These are phyloP conservation scores for Remorina albescens DNA, from an alignment of 2,797 vertebrate genomes.

Conservation along the genomic window DNA sequence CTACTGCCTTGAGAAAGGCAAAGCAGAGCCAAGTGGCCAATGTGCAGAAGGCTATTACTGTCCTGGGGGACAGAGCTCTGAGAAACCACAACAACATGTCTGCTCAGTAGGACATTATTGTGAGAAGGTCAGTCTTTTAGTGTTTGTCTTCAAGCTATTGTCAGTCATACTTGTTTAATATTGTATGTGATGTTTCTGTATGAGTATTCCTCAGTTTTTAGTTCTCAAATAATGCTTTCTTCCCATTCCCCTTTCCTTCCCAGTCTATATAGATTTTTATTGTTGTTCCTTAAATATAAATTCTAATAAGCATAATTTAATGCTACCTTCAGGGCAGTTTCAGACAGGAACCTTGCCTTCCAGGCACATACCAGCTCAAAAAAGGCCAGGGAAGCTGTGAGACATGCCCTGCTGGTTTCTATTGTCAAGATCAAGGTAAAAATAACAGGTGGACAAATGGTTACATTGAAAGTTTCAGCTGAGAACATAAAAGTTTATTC, in stretches of 20 bases:
- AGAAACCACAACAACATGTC: conserved; percentile 73
- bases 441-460: conserved; percentile 23
- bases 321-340: conserved; percentile 79
- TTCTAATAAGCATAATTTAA: conserved; percentile 37
- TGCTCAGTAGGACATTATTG: conserved; percentile 84
- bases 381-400: conserved; percentile 85
- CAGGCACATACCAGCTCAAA: conserved; percentile 86
- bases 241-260: conserved; percentile 5
- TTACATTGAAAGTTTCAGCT: not conserved
- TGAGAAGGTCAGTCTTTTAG: conserved; percentile 75
- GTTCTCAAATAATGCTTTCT: conserved; percentile 14
- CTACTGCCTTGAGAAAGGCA: conserved; percentile 85
- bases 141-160: conserved; percentile 47
- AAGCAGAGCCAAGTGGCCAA: conserved; percentile 82
- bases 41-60: conserved; percentile 89
- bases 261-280: conserved; percentile 10
- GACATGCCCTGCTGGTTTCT: conserved; percentile 79
- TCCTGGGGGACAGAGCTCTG: conserved; percentile 84
- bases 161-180: conserved; percentile 50
- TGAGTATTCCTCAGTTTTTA: conserved; percentile 12
- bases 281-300: conserved; percentile 25
- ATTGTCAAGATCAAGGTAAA: conserved; percentile 81
- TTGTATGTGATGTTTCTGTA: conserved; percentile 42
- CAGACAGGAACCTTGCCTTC: conserved; percentile 77
- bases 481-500: conserved; percentile 1